These are phyloP conservation scores for Furcula furcula DNA, from an alignment of 2,888 invertebrate species.

Conservation along the genomic window DNA sequence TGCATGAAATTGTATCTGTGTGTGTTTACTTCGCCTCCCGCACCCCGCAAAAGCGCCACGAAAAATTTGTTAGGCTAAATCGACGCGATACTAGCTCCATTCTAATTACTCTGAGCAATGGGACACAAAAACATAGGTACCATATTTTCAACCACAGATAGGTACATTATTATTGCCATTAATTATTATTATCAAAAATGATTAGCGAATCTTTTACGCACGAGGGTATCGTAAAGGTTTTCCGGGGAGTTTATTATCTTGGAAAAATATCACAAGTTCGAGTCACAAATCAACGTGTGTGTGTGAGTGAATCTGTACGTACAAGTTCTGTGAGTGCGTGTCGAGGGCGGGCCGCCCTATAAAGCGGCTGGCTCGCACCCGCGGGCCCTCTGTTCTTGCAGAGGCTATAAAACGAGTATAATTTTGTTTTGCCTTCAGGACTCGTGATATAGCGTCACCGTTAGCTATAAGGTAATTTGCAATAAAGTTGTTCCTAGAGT, in stretches of 20 bases:
- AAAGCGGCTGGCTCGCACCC: conserved; percentile 37
- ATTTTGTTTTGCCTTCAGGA: conserved; percentile 43
- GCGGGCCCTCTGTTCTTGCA: conserved; percentile 28
- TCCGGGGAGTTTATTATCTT: conserved; percentile 23
- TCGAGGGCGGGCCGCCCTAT: conserved; percentile 21
- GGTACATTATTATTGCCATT: too few species aligned
- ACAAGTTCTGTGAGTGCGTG: conserved; percentile 20
- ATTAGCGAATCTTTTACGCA: conserved; percentile 1
- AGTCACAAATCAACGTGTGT: conserved; percentile 36
- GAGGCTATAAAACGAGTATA: conserved; percentile 46
- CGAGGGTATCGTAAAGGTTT: conserved; percentile 1
- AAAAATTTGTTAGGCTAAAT: too few species aligned
- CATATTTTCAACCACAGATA: too few species aligned
- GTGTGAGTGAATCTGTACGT: conserved; percentile 23
- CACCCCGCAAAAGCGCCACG: too few species aligned
- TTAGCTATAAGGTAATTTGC: conserved; percentile 34
- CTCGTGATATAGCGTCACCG: conserved; percentile 33
- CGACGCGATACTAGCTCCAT: too few species aligned
- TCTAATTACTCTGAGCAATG: too few species aligned
- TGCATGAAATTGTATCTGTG: too few species aligned
- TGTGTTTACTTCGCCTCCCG: too few species aligned
- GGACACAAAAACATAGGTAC: too few species aligned
- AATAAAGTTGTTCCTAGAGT: conserved; percentile 28
- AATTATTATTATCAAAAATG: background rate
- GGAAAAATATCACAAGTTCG: conserved; percentile 18